phyloP scores from a whole-genome alignment of 2,888 invertebrate species.

The Caenorhabditis macrosperma region DNA sequence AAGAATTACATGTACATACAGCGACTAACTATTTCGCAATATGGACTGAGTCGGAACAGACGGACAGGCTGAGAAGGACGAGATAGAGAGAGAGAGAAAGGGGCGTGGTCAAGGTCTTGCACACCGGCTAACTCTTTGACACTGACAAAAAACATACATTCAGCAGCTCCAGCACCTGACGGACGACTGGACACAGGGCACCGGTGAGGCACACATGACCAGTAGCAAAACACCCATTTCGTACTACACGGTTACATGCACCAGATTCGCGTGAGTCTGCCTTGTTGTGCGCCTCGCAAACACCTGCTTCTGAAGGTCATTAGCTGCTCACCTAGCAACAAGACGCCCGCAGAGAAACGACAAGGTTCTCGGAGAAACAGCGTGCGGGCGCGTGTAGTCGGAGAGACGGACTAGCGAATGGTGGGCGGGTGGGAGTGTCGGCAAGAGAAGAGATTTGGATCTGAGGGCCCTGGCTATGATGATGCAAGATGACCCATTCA shows the following conservation, averaged over 20 bases:
- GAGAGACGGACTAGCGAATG: conserved; percentile 16
- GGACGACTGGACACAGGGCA: conserved; percentile 25
- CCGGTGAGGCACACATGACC: background rate
- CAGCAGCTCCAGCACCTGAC: conserved; percentile 39
- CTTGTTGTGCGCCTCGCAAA: conserved; percentile 4
- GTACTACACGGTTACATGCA: conserved; percentile 15
- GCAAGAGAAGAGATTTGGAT: conserved; percentile 40
- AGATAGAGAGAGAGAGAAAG: conserved; percentile 26
- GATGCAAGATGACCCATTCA: conserved; percentile 56
- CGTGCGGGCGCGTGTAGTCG: conserved; percentile 7
- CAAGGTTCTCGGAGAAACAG: conserved; percentile 2
- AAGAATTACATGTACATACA: conserved; percentile 54
- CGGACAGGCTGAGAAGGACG: conserved; percentile 19
- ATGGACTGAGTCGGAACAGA: conserved; percentile 15
- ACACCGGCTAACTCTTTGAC: conserved; percentile 37
- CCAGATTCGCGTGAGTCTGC: background rate
- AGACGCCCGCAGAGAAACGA: conserved; percentile 11
- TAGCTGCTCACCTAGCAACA: conserved; percentile 32
- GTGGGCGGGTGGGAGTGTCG: conserved; percentile 2
- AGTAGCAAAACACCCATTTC: conserved; percentile 8
- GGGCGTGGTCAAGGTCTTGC: conserved; percentile 17
- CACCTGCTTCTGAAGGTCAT: conserved; percentile 41
- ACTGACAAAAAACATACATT: conserved; percentile 43
- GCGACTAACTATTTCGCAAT: conserved; percentile 55
- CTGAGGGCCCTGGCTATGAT: conserved; percentile 33